Percentiles rank a stretch among this genome's conserved stretches.
phyloP scores from a whole-genome alignment of 2,888 invertebrate species.

The Netelia inedita region DNA sequence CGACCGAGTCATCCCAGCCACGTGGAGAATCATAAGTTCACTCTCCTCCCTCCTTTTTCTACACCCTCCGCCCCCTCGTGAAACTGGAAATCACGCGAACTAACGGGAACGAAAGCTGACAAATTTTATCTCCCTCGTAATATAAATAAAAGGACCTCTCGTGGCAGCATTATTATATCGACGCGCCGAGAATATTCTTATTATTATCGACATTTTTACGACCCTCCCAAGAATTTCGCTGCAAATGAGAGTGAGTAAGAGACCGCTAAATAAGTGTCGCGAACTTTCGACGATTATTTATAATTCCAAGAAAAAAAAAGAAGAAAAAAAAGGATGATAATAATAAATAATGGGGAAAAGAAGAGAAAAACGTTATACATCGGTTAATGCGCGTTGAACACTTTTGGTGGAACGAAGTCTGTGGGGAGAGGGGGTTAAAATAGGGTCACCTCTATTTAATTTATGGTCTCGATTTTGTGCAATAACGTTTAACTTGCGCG shows the following conservation, averaged over 20 bases:
- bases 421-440: conserved; percentile 23
- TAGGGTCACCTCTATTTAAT: conserved; percentile 44
- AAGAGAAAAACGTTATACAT: no score
- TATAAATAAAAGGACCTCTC: conserved; percentile 10
- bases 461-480: conserved; percentile 18
- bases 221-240: conserved; percentile 11
- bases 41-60: background rate
- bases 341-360: no score
- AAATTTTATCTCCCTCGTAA: conserved; percentile 44
- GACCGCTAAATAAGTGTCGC: conserved; percentile 32
- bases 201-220: conserved; percentile 44
- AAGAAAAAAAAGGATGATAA: background rate
- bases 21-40: conserved; percentile 21
- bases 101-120: conserved; percentile 53
- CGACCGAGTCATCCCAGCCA: background rate
- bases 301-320: conserved; percentile 21
- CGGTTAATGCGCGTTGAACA: no score
- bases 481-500: background rate
- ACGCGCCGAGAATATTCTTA: conserved; percentile 24
- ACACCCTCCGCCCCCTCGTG: background rate
- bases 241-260: conserved; percentile 40
- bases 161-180: conserved; percentile 32
- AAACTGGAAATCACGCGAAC: conserved; percentile 30
- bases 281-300: conserved; percentile 54
- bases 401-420: background rate